Percentiles rank a stretch among this genome's conserved stretches.
Evolutionary conservation across 2,113 vertebrate species (phyloP).

Genomic region (Eira barbara): DNA sequence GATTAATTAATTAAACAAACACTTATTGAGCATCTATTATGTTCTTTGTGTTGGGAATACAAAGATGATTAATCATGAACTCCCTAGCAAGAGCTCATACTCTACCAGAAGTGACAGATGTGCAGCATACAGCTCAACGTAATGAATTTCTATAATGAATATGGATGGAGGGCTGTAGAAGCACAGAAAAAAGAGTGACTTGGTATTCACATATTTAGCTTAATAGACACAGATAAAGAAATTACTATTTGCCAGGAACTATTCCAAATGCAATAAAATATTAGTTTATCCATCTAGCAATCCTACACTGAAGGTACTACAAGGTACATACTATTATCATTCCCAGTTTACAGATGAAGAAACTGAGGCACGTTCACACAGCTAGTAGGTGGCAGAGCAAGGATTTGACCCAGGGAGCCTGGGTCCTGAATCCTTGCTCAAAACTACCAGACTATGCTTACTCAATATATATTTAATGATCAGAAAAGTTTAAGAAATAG

Average conservation of each 20-base stretch:
- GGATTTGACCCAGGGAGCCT: not conserved
- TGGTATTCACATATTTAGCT: not conserved
- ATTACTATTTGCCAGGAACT: not conserved
- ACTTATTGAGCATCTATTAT: constrained; percentile 50
- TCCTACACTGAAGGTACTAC: not conserved
- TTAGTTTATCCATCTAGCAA: not conserved
- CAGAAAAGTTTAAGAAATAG: not conserved
- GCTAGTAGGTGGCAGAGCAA: not conserved
- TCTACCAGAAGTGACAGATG: not conserved
- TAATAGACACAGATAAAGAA: not conserved
- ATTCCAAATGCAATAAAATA: not conserved
- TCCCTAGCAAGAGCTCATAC: not conserved
- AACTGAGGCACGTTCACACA: not conserved
- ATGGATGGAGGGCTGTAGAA: not conserved
- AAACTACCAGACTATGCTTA: not conserved
- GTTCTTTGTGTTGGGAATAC: not conserved
- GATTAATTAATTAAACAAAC: constrained; percentile 31
- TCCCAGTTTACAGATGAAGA: not conserved
- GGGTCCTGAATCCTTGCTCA: not conserved
- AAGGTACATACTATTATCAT: not conserved
- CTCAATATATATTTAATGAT: not conserved
- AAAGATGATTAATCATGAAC: not conserved
- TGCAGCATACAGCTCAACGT: not conserved
- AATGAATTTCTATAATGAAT: not conserved
- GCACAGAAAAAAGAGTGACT: not conserved